phyloP scores from a whole-genome alignment of 2,888 invertebrate species.

The Eilema griseolum region DNA sequence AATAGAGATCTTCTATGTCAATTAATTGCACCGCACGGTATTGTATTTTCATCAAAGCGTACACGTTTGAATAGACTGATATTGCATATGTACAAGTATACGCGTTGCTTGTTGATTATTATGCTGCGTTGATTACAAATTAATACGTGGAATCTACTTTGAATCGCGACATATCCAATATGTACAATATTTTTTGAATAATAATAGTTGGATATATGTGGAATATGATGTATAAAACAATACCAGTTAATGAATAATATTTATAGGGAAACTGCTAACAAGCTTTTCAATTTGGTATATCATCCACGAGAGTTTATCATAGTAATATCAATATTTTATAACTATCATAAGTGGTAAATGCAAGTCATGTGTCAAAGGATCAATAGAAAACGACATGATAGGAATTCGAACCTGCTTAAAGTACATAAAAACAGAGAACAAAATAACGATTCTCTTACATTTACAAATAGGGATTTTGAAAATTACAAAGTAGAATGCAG shows the following conservation, averaged over 20 bases:
- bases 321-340: too few relatives aligned
- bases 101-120: too few relatives aligned
- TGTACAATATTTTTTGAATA: background rate
- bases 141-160: conserved; percentile 33
- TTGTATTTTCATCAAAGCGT: conserved; percentile 38
- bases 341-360: too few relatives aligned
- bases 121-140: conserved; percentile 32
- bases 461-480: conserved; percentile 14
- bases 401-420: too few relatives aligned
- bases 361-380: too few relatives aligned
- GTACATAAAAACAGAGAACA: background rate
- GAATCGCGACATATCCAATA: conserved; percentile 12
- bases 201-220: background rate
- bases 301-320: too few relatives aligned
- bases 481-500: conserved; percentile 3
- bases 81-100: conserved; percentile 23
- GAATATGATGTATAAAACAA: background rate
- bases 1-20: too few relatives aligned
- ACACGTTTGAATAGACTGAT: conserved; percentile 33
- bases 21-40: background rate
- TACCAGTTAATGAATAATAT: too few relatives aligned
- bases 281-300: too few relatives aligned
- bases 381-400: too few relatives aligned
- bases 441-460: background rate
- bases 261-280: too few relatives aligned